These are phyloP conservation scores for Alectoris magna DNA, from an alignment of 2,797 vertebrate genomes.

Conservation along the genomic window DNA sequence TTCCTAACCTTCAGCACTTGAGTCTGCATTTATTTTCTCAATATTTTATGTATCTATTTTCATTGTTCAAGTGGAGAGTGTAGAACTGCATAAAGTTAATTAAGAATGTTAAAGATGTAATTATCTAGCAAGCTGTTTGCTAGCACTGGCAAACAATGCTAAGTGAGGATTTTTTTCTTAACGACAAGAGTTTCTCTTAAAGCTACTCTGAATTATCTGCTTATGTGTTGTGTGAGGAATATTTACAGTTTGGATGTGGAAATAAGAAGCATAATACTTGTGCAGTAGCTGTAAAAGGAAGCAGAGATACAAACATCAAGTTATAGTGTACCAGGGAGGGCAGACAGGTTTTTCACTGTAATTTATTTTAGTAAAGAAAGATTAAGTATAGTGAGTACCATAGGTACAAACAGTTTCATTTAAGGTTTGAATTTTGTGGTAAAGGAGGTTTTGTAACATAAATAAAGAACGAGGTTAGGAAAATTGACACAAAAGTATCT, in stretches of 20 bases:
- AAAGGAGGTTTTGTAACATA: conserved; percentile 52
- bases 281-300: neutral
- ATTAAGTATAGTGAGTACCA: conserved; percentile 22
- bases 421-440: conserved; percentile 63
- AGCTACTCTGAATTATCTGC: neutral
- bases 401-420: conserved; percentile 39
- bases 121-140: neutral
- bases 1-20: neutral
- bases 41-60: neutral
- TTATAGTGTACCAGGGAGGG: neutral
- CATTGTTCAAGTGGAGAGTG: neutral
- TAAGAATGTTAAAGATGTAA: neutral
- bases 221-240: neutral
- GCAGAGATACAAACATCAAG: neutral
- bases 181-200: neutral
- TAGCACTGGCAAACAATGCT: neutral
- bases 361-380: conserved; percentile 24
- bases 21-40: neutral
- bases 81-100: neutral
- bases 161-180: neutral
- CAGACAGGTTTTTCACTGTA: conserved; percentile 26
- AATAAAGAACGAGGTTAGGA: conserved; percentile 68
- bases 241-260: neutral
- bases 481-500: conserved; percentile 59
- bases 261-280: fast-evolving